Evolutionary conservation across 2,888 invertebrate species (phyloP), one percentile per base, ranked within the genome.

Genomic region (Hololepta plana): DNA sequence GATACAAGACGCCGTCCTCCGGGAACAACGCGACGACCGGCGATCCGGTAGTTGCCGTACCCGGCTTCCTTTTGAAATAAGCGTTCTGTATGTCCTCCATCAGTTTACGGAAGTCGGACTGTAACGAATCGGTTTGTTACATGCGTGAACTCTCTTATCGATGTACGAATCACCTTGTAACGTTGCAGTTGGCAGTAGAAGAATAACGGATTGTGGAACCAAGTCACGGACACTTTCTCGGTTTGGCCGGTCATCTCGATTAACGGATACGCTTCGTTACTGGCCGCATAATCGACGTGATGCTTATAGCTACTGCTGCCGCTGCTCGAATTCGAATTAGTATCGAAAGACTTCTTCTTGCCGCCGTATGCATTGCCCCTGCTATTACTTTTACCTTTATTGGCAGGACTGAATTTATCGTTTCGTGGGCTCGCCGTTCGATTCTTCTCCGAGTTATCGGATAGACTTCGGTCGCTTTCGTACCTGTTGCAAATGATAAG

Each of bases 181-280:
- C 37, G 35, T 8, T 40, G 31, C 10, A 50, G 32, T 32, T 54
- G 54, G 31, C 47, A 45, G 50, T 67, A 77, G 49, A 82, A 81
- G 38, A 67, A 65, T 32, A 67, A 63, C 0, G 81, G 81, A 32
- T 72, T 72, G 28, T 71, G 65, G 44, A 79, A 76, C 80, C 81
- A 81, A 2, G 72, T n/a, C n/a, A n/a, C n/a, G 17, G 8, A 7
- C 17, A 17, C 8, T 13, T 27, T 27, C 5, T 21, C 16, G 10
- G 10, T 21, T 9, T 19, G 19, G 7, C 19, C 26, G 12, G 26
- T 8, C 7, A 17, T 17, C 8, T 17, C 8, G 6, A 17, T 17
- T 6, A 17, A 8, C 17, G 17, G 17, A 8, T 17, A 7, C 7
- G n/a, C n/a, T n/a, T n/a, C n/a, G n/a, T n/a, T n/a, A n/a, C n/a